These are phyloP conservation scores for Pseudonaja textilis DNA, from an alignment of 2,113 vertebrate species.

Conservation along the genomic window DNA sequence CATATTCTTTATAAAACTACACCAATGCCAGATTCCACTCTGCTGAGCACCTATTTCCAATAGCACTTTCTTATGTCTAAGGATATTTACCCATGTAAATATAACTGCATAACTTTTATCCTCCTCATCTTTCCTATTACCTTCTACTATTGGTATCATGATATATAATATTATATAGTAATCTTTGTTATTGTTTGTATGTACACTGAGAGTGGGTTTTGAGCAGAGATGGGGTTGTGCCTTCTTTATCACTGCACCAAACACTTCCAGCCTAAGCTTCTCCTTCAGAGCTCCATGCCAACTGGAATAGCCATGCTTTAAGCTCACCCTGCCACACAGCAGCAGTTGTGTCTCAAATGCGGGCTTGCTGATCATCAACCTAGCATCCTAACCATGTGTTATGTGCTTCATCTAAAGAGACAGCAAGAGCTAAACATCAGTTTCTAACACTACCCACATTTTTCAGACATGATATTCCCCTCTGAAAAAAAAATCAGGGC, in stretches of 20 bases:
- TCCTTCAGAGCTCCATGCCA: background rate
- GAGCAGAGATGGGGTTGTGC: background rate
- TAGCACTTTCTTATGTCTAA: background rate
- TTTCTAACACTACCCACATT: background rate
- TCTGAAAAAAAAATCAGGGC: no score
- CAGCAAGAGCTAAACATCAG: background rate
- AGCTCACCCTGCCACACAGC: background rate
- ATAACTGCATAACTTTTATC: background rate
- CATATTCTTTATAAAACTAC: background rate
- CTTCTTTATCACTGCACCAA: background rate
- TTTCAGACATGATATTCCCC: no score
- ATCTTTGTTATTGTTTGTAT: background rate
- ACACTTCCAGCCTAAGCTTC: background rate
- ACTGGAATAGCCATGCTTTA: background rate
- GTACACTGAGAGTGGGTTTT: background rate
- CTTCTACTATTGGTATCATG: background rate
- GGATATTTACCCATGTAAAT: background rate
- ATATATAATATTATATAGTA: no score
- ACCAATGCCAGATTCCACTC: background rate
- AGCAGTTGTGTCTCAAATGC: background rate
- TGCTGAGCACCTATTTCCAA: background rate
- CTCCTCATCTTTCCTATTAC: background rate
- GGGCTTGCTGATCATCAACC: background rate
- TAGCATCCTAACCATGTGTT: background rate
- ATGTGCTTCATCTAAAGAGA: background rate